Conservation (phyloP, 2,888 invertebrate species). For the Adelphocoris suturalis region DNA sequence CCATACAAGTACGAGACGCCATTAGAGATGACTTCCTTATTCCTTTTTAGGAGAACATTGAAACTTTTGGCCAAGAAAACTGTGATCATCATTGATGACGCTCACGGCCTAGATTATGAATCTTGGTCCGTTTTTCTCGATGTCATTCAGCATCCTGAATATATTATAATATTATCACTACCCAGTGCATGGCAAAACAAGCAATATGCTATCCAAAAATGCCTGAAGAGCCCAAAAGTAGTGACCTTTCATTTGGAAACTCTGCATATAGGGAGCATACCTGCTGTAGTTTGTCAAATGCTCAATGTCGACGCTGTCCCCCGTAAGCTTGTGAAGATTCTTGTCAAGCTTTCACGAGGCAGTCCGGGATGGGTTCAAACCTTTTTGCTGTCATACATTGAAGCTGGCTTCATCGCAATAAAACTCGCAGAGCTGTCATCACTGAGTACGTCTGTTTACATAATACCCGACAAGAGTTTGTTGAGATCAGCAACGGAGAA, state of each 20-base stretch:
- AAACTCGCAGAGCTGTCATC: constrained; percentile 32
- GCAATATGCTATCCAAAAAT: constrained; percentile 37
- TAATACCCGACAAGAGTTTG: constrained; percentile 60
- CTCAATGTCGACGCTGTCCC: constrained; percentile 82
- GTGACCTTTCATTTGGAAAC: constrained; percentile 78
- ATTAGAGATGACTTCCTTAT: constrained; percentile 54
- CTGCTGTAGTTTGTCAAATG: constrained; percentile 82
- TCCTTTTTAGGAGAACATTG: constrained; percentile 62
- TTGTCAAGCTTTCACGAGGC: constrained; percentile 74
- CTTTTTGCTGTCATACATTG: constrained; percentile 72
- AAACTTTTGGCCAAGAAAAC: constrained; percentile 58
- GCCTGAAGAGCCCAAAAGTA: constrained; percentile 59
- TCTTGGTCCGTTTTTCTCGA: constrained; percentile 70
- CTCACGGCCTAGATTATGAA: constrained; percentile 71
- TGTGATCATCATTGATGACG: constrained; percentile 73
- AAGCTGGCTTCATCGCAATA: constrained; percentile 72
- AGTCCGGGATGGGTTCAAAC: constrained; percentile 76
- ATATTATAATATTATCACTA: constrained; percentile 69
- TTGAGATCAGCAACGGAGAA: neutral
- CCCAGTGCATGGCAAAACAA: constrained; percentile 70
- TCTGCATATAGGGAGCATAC: constrained; percentile 79
- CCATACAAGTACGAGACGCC: constrained; percentile 57
- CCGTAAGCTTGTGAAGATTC: constrained; percentile 79
- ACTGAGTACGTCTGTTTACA: constrained; percentile 57
- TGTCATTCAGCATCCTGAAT: constrained; percentile 65